Percentiles rank a stretch among this genome's conserved stretches.
Evolutionary conservation across 2,113 vertebrate genomes (phyloP).

Genomic region (Grus americana): DNA sequence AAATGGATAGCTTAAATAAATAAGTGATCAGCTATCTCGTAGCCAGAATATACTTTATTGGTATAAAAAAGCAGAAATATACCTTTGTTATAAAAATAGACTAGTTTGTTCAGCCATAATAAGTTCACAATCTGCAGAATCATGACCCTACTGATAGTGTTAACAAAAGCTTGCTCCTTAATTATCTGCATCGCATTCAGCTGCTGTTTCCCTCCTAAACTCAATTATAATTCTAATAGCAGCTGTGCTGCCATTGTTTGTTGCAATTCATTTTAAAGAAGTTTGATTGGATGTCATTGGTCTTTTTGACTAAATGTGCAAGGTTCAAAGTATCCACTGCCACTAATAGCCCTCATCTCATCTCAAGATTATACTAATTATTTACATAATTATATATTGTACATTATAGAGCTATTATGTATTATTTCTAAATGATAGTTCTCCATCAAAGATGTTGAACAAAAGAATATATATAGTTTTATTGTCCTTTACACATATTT

Average conservation of each 20-base stretch:
- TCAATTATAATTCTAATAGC: slow-evolving; percentile 74
- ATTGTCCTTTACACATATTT: slow-evolving; percentile 60
- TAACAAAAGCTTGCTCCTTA: slow-evolving; percentile 77
- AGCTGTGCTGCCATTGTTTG: slow-evolving; percentile 69
- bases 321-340: slow-evolving; percentile 64
- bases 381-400: slow-evolving; percentile 64
- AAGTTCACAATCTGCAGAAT: slow-evolving; percentile 67
- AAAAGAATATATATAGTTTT: slow-evolving; percentile 67
- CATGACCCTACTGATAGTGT: slow-evolving; percentile 73
- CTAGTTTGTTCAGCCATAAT: slow-evolving; percentile 54
- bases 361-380: slow-evolving; percentile 63
- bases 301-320: slow-evolving; percentile 66
- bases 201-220: slow-evolving; percentile 75
- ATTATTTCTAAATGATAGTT: slow-evolving; percentile 63
- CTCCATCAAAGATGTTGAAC: slow-evolving; percentile 37
- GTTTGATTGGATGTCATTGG: slow-evolving; percentile 64
- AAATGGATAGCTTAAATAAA: slow-evolving; percentile 69
- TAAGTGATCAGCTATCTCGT: slow-evolving; percentile 57
- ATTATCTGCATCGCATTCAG: slow-evolving; percentile 71
- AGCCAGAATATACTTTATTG: slow-evolving; percentile 39
- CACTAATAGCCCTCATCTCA: slow-evolving; percentile 52
- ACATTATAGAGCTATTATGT: slow-evolving; percentile 47
- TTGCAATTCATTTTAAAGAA: slow-evolving; percentile 61
- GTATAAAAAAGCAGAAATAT: slow-evolving; percentile 55
- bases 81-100: slow-evolving; percentile 63